Percentiles rank a stretch among this genome's conserved stretches.
phyloP scores from a whole-genome alignment of 2,113 vertebrate species.

The Ursus arctos region DNA sequence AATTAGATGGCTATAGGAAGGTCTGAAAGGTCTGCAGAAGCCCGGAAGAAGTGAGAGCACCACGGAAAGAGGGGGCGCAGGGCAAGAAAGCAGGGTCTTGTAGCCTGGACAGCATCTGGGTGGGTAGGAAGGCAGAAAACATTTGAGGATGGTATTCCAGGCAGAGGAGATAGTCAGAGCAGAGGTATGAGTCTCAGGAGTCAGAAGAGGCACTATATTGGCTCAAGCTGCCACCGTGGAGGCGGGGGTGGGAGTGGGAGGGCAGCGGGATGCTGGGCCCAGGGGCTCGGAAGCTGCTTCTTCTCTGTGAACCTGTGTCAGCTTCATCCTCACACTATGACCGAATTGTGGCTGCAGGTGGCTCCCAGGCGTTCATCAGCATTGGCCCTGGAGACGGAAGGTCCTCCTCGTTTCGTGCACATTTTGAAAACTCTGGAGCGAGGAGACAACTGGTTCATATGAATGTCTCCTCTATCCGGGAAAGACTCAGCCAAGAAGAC shows the following conservation, averaged over 20 bases:
- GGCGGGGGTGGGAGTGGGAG: not conserved
- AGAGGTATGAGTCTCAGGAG: rapidly evolving
- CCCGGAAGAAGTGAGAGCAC: not conserved
- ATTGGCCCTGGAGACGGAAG: rapidly evolving
- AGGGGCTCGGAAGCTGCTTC: not conserved
- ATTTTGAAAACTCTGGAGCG: not conserved
- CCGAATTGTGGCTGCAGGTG: not conserved
- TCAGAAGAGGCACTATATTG: not conserved
- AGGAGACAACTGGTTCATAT: not conserved
- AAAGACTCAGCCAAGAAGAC: not conserved
- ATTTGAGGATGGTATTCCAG: not conserved
- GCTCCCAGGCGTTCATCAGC: not conserved
- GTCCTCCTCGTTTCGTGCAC: not conserved
- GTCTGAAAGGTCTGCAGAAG: not conserved
- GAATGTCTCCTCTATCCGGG: no score
- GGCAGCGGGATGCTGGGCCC: rapidly evolving
- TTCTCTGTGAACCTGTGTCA: not conserved
- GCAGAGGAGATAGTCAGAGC: no score
- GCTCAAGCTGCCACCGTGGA: not conserved
- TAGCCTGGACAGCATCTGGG: no score
- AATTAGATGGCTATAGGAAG: not conserved
- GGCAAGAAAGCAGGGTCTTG: not conserved
- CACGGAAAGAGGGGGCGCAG: rapidly evolving
- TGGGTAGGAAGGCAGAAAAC: not conserved
- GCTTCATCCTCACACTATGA: not conserved